phyloP scores from a whole-genome alignment of 37 sponge, comb jelly and placozoan genomes.

The Cliona cf. orientalis region DNA sequence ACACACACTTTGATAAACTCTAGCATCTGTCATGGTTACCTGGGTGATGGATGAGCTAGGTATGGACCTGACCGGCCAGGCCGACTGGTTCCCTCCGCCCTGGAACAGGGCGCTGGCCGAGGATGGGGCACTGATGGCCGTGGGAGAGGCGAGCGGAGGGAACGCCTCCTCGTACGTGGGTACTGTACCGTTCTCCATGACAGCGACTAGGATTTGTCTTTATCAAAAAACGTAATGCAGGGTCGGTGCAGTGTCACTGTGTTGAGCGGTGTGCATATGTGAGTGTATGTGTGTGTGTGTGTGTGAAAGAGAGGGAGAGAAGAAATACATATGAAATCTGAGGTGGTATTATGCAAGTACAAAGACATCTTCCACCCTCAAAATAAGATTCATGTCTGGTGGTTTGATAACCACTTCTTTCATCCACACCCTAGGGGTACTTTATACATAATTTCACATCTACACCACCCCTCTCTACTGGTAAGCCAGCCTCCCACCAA shows the following conservation, averaged over 20 bases:
- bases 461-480: too few species aligned
- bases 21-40: slow-evolving; percentile 59
- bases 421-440: too few species aligned
- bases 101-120: not conserved
- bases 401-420: too few species aligned
- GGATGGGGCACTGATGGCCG: not conserved
- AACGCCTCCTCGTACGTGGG: slow-evolving; percentile 91
- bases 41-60: slow-evolving; percentile 78
- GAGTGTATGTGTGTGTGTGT: not conserved
- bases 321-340: too few species aligned
- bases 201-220: not conserved
- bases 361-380: too few species aligned
- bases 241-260: slow-evolving; percentile 49
- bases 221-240: slow-evolving; percentile 44
- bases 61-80: slow-evolving; percentile 68
- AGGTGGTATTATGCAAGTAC: too few species aligned
- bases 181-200: slow-evolving; percentile 21
- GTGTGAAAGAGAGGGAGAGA: too few species aligned
- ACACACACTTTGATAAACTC: too few species aligned
- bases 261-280: not conserved
- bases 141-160: slow-evolving; percentile 70
- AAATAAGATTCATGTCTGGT: too few species aligned
- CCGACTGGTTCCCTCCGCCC: slow-evolving; percentile 19
- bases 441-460: too few species aligned
- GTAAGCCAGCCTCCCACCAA: too few species aligned